Evolutionary conservation across 2,888 invertebrate species (phyloP).

Genomic region (Thysanoteuthis rhombus): DNA sequence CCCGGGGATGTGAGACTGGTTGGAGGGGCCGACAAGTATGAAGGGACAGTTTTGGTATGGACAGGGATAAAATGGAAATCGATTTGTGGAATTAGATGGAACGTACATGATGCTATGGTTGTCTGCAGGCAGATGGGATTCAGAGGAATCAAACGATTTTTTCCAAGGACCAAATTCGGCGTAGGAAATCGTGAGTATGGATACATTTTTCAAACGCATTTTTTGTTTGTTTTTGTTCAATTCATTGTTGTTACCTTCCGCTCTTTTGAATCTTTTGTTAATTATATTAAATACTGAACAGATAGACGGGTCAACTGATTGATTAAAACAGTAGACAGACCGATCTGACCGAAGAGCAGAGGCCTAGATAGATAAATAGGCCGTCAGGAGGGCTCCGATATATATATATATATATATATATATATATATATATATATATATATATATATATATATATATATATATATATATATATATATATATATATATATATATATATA

Average conservation of each 20-base stretch:
- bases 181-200: constrained; percentile 13
- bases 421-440: too few species aligned
- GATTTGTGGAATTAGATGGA: neutral
- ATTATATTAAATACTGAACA: too few species aligned
- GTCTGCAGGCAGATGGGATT: constrained; percentile 17
- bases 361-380: neutral
- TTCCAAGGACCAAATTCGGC: neutral
- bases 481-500: too few species aligned
- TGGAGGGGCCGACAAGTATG: neutral
- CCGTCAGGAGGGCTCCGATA: neutral
- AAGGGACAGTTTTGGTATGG: constrained; percentile 20
- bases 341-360: neutral
- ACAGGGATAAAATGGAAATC: neutral
- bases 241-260: neutral
- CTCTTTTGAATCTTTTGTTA: neutral
- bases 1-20: constrained; percentile 16
- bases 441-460: too few species aligned
- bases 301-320: too few species aligned
- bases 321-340: too few species aligned
- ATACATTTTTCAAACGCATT: neutral
- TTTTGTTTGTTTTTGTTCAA: neutral
- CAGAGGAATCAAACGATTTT: neutral
- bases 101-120: neutral
- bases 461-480: too few species aligned
- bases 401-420: neutral